Conservation (phyloP, 2,113 vertebrate species). For the Zosterops japonicus region DNA sequence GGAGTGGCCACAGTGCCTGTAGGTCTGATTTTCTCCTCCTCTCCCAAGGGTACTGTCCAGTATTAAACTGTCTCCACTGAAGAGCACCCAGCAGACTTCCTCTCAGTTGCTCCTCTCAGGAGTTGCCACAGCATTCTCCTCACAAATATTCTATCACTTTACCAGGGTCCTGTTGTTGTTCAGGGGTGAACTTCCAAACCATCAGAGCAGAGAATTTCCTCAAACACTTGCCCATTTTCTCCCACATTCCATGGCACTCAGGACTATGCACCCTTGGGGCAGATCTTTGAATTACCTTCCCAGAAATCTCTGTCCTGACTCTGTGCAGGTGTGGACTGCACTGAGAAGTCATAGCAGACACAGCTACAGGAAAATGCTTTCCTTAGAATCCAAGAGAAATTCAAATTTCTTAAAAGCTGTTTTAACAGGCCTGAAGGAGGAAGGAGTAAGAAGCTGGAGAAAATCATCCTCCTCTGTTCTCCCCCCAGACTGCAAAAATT, state of each 20-base stretch:
- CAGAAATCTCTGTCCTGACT: not conserved
- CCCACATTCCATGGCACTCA: not conserved
- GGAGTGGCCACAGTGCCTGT: fast-evolving
- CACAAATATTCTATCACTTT: not conserved
- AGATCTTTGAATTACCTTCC: not conserved
- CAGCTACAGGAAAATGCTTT: not conserved
- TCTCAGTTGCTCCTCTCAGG: not conserved
- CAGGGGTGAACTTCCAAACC: not conserved
- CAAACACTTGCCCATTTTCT: not conserved
- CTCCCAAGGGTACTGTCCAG: not conserved
- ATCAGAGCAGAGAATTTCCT: not conserved
- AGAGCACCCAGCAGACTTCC: not conserved
- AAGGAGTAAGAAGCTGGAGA: not conserved
- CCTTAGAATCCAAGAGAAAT: not conserved
- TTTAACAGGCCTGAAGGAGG: not conserved
- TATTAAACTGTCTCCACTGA: fast-evolving
- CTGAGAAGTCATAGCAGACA: not conserved
- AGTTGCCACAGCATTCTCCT: not conserved
- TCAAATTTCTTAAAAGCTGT: not conserved
- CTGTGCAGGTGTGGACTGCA: not conserved
- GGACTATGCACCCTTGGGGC: not conserved
- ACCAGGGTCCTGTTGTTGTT: not conserved
- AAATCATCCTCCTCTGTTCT: not conserved
- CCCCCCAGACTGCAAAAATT: not conserved
- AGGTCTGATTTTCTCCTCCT: not conserved